Evolutionary conservation across 2,113 vertebrate genomes (phyloP), one percentile per base, ranked within the genome.

Genomic region (Podocnemis expansa): DNA sequence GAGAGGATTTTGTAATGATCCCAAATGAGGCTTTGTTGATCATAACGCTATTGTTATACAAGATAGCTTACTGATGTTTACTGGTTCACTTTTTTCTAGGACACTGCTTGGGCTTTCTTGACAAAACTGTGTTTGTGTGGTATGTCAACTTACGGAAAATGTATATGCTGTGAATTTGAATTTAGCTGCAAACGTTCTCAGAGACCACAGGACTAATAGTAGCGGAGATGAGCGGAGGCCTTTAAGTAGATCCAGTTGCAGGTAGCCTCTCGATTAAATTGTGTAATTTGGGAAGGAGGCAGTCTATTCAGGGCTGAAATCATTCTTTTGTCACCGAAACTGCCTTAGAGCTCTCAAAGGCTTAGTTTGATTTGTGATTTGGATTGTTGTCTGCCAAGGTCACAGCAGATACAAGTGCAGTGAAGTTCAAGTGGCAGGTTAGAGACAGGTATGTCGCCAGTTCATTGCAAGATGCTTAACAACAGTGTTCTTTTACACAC

Each of bases 1-100:
- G 80, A 88, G 51, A 52, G 41, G 82, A n/a, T 94, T 95, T 93
- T 93, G 24, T 93, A 85, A 87, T 29, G 60, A 93, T 89, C 93
- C 73, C 82, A 3, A 10, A 0, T 19, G 92, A 58, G 83, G 83
- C 78, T 88, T 52, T 89, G 88, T 84, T 83, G 84, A 7, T 86
- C 58, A 82, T 81, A 78, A 67, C 54, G 82, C 89, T 85, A 56
- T 63, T 94, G 91, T 96, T 95, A 34, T 55, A 8, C 34, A 5
- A 82, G 94, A 86, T 79, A 88, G 31, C 73, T 80, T 75, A 16
- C 86, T 91, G 90, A 38, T 89, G 90, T 82, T 82, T 47, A 83
- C 27, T 34, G 56, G 49, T 54, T 43, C 80, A 41, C 27, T 4
- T 87, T 47, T 80, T 84, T 88, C 83, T 10, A 54, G 56, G 0